Evolutionary conservation across 92 coral and sea anemone genomes (phyloP).

Genomic region (Parazoanthus swiftii): DNA sequence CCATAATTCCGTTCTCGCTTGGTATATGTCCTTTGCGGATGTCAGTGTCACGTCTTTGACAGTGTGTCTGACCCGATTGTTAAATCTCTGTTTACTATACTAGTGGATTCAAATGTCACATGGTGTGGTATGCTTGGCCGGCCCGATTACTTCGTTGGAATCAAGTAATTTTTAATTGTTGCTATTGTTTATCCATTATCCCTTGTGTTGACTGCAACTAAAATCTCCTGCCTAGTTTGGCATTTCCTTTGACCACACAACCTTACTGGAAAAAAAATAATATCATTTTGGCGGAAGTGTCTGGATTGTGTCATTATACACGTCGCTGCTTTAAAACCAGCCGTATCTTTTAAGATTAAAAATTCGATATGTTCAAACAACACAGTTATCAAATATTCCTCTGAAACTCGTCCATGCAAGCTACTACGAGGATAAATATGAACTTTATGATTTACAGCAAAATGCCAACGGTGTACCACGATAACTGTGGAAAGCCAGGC

Average conservation of each 20-base stretch:
- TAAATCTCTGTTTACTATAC: too few species aligned
- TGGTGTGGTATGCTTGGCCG: too few species aligned
- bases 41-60: too few species aligned
- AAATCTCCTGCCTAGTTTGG: constrained; percentile 1
- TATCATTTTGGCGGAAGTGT: not conserved
- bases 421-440: constrained; percentile 2
- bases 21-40: too few species aligned
- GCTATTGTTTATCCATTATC: not conserved
- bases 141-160: not conserved
- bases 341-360: not conserved
- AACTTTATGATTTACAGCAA: constrained; percentile 57
- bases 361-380: not conserved
- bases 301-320: not conserved
- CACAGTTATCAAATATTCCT: not conserved
- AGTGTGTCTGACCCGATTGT: too few species aligned
- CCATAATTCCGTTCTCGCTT: too few species aligned
- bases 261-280: not conserved
- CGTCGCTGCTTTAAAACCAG: not conserved
- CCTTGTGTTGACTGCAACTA: constrained; percentile 14
- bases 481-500: constrained; percentile 93
- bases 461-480: constrained; percentile 94
- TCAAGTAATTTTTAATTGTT: too few species aligned
- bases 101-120: too few species aligned
- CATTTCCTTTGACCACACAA: not conserved
- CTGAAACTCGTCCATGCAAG: not conserved